Evolutionary conservation across 2,113 vertebrate genomes (phyloP), one percentile per base, ranked within the genome.

Genomic region (Verasper variegatus): DNA sequence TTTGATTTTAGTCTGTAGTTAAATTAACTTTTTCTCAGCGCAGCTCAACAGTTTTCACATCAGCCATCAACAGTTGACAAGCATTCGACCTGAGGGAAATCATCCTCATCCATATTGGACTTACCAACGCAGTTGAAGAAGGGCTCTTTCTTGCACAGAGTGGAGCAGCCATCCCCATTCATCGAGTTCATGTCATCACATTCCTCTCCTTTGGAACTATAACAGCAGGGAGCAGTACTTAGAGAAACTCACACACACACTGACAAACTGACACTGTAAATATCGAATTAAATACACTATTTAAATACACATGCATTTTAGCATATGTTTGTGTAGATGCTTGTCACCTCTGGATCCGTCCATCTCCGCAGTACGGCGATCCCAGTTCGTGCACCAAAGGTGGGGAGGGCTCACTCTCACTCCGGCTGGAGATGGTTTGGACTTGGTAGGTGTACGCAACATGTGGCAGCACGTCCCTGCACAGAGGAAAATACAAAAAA

Each of bases 51-150:
- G 45, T 20, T 20, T 51, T 13, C 49, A 20, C 18, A 26, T 21
- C 55, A 40, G 64, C 2, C 37, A 51, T 18, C 5, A 27, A 21
- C 31, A 13, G 5, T 64, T 10, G 66, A 51, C 5, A 42, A 42
- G 11, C 40, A 12, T 3, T 42, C 11, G 12, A 42, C 40, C 40
- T 42, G 55, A 12, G 23, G 4, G 3, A 49, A 3, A 17, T 1
- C 7, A 52, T 49, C 59, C 35, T 54, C 20, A n/a, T 10, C 20
- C 51, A 54, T n/a, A n/a, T 7, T 8, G 20, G 40, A 95, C 97
- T 95, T 89, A 99, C 98, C 98, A 0, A 99, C 42, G 61, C 98
- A 99, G 89, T 98, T 97, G 92, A 99, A 99, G 90, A 96, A 97
- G 1, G 95, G 21, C 80, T 99, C 98, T 89, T 96, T 96, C 81